Conservation (phyloP, 2,113 vertebrate genomes). For the Daubentonia madagascariensis region DNA sequence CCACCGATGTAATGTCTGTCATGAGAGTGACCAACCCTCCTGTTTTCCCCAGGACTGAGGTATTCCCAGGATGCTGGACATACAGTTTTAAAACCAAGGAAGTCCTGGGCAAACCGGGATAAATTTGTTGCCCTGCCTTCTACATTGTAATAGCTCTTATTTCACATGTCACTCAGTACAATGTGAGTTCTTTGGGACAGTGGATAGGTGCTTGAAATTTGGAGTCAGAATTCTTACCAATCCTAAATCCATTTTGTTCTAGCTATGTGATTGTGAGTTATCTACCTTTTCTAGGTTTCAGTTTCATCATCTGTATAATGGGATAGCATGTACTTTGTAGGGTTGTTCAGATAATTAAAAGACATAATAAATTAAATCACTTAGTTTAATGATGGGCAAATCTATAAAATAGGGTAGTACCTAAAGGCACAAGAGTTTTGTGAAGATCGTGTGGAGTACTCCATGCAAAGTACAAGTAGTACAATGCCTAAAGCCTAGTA, state of each 20-base stretch:
- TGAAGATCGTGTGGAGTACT: background rate
- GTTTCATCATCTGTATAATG: background rate
- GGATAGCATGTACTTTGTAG: background rate
- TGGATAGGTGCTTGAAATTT: background rate
- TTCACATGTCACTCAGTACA: background rate
- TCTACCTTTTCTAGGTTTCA: background rate
- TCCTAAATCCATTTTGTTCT: background rate
- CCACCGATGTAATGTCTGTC: background rate
- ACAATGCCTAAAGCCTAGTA: background rate
- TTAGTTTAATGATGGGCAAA: background rate
- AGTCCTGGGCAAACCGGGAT: background rate
- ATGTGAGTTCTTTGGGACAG: background rate
- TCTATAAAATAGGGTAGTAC: background rate
- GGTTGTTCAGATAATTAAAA: background rate
- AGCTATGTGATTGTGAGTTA: background rate
- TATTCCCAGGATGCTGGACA: background rate
- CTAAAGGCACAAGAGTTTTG: background rate
- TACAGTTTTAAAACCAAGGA: background rate
- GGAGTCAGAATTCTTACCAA: background rate
- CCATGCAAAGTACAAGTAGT: background rate
- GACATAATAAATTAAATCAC: background rate
- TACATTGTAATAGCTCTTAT: background rate
- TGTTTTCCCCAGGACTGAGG: background rate
- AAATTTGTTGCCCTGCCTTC: background rate
- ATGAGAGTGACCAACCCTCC: background rate